Base-by-base conservation (phyloP, 2,888 invertebrate genomes). In the Dione vanillae region DNA sequence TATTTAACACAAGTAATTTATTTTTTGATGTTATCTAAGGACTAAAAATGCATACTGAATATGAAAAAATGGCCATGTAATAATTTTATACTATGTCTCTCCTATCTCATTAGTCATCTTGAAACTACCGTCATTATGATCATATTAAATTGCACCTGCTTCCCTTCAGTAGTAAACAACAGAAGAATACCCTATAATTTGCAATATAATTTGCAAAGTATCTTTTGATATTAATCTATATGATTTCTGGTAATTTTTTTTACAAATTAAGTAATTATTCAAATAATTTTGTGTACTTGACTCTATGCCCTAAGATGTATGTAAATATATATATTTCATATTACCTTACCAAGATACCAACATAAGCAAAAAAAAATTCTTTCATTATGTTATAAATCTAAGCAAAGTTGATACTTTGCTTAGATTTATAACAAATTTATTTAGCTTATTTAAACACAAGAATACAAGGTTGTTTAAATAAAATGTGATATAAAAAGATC, bases 121-220 rank as follows among this genome's bases (percentile, higher is more conserved):
- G 35, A 37, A 70, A 54, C 47, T 47, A 47, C 70, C 67, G 49
- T 73, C 52, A 61, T 73, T 67, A 70, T 41, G 47, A 35, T 43
- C 43, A 52, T 65, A 70, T 65, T 66, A 59, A 64, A 70, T 67
- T 67, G 59, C 70, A 73, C 70, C 72, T 73, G 67, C 70, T 70
- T 70, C 70, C 70, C 65, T 65, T 70, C 70, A n/a, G 40, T 16
- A 5, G 14, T 41, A 52, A 54, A 73, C 73, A 73, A 73, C 65
- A 65, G 65, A 70, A 73, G 70, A 65, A 65, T 58, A 37, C 61
- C n/a, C 43, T 45, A 61, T 16, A 61, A 35, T 61, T 45, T 51
- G 61, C 20, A 35, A n/a, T n/a, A n/a, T n/a, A n/a, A n/a, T n/a
- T n/a, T 12, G 37, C 9, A 10, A 0, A 49, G 64, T 67, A 67